Evolutionary conservation across 2,797 vertebrate genomes (phyloP), one percentile per base, ranked within the genome.

Genomic region (Sternarchorhynchus goeldii): DNA sequence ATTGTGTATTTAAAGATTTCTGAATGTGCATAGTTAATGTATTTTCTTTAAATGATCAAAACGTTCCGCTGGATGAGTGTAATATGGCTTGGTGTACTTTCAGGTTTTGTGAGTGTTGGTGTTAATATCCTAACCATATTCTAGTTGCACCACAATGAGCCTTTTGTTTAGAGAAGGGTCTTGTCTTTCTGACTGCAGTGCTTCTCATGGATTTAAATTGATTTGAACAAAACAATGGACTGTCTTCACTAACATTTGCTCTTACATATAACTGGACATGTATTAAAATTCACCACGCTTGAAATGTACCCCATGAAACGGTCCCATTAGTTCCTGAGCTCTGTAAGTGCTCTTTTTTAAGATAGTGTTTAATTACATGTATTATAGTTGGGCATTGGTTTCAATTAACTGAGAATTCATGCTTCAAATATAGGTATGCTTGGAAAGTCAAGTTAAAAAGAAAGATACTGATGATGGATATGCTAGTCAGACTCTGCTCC

Each of bases 121-220:
- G 73, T 73, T 84, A 65, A 79, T 87, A 80, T 81, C 6, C 20
- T 55, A 76, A 64, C 34, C 45, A 71, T 53, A 17, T 25, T 65
- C 65, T 79, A 29, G 20, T 55, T 66, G 36, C 72, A 32, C 65
- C 31, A 77, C 83, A 86, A 77, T 83, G 72, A 75, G 56, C 56
- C 79, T 86, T 87, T 16, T 78, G 86, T 90, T 87, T 68, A 25
- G 73, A 74, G 56, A 65, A 68, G 77, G 73, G 66, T 20, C 74
- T 82, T 83, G 79, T 57, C 65, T 63, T 68, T 65, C 81, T 76
- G 76, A 63, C 67, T 63, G 74, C 62, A 57, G 32, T 39, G 59
- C 57, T 34, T 29, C 60, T 82, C 72, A 73, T 73, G 36, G 78
- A 81, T 82, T 81, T 88, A 83, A 82, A 79, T 83, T 75, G 84